These are phyloP conservation scores for Hypomecis punctinalis DNA, from an alignment of 2,888 invertebrate species.

Conservation along the genomic window DNA sequence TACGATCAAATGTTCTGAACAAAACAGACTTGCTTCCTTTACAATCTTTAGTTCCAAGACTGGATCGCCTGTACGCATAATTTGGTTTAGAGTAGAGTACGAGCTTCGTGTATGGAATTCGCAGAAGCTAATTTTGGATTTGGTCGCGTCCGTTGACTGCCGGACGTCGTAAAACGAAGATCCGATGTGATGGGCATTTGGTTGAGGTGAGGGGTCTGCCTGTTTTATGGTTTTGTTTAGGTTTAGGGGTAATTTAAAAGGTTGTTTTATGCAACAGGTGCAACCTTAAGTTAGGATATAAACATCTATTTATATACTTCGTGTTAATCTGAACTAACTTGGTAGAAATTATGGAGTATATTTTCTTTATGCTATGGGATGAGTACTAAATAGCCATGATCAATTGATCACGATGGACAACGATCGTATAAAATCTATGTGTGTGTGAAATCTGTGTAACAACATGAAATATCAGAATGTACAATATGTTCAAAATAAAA, in stretches of 20 bases:
- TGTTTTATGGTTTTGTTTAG: constrained; percentile 10
- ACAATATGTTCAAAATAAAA: too few species aligned
- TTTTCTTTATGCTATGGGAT: too few species aligned
- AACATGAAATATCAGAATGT: too few species aligned
- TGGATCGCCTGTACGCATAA: not conserved
- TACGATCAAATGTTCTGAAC: not conserved
- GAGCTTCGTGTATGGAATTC: constrained; percentile 67
- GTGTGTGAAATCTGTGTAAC: too few species aligned
- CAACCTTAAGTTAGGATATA: not conserved
- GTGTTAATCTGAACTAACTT: too few species aligned
- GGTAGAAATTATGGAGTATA: too few species aligned
- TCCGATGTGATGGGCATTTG: constrained; percentile 20
- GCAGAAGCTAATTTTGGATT: constrained; percentile 76
- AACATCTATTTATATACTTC: too few species aligned
- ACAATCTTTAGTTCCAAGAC: not conserved
- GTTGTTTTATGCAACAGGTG: constrained; percentile 1
- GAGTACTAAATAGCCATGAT: too few species aligned
- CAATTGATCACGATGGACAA: too few species aligned
- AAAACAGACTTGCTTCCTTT: too few species aligned
- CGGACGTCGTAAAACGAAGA: constrained; percentile 72
- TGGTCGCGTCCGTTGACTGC: constrained; percentile 71
- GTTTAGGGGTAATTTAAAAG: constrained; percentile 12
- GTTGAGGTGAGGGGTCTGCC: constrained; percentile 12
- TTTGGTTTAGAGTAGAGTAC: constrained; percentile 1
- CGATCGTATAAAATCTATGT: too few species aligned